A percentile compares a stretch with the other conserved stretches of the same genome.
Conservation (phyloP, 2,113 vertebrate species). For the Catharus bicknelli region DNA sequence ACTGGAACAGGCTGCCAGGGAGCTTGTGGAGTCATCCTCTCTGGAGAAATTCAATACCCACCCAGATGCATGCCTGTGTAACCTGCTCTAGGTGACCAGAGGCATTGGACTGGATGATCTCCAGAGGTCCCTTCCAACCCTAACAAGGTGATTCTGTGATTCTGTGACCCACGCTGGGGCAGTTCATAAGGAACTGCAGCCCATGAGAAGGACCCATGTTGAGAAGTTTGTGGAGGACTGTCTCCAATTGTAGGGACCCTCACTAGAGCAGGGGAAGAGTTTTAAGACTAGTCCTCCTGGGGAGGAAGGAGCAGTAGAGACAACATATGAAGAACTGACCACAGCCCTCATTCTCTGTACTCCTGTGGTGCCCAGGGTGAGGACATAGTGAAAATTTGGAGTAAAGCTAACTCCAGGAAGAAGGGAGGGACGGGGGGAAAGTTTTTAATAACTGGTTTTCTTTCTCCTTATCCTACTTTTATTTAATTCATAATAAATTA, state of each 20-base stretch:
- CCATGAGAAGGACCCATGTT: background rate
- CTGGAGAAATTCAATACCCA: background rate
- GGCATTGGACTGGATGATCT: background rate
- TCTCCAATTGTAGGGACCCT: background rate
- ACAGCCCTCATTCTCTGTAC: background rate
- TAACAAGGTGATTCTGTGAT: background rate
- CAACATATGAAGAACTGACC: background rate
- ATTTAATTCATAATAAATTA: background rate
- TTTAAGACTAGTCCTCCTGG: background rate
- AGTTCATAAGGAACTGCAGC: background rate
- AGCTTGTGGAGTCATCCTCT: background rate
- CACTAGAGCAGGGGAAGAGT: background rate
- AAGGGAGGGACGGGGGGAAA: accelerated
- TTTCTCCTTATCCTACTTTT: background rate
- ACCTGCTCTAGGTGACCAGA: background rate
- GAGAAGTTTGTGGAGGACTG: accelerated
- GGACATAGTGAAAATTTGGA: background rate
- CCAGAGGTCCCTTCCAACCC: background rate
- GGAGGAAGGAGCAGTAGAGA: background rate
- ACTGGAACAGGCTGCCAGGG: background rate
- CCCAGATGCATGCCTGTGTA: background rate
- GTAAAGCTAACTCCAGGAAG: background rate
- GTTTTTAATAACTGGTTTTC: background rate
- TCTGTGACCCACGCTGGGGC: background rate
- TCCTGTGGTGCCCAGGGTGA: background rate